phyloP scores from a whole-genome alignment of 2,113 vertebrate species.

The Cyanoderma ruficeps region DNA sequence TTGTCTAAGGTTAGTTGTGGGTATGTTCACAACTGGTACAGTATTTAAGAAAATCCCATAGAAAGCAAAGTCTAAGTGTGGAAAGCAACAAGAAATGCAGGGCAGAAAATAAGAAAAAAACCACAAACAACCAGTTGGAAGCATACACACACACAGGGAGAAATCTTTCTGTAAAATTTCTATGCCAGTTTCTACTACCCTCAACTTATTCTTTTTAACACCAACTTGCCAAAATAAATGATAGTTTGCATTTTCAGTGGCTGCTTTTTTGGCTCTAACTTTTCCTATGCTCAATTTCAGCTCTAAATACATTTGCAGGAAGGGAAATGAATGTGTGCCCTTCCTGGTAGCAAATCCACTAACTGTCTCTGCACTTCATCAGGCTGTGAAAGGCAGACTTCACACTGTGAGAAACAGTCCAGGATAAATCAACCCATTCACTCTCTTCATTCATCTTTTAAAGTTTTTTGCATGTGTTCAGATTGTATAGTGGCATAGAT shows the following conservation, averaged over 20 bases:
- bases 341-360: conserved; percentile 39
- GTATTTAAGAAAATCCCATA: background rate
- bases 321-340: conserved; percentile 2
- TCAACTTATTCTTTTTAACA: background rate
- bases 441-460: conserved; percentile 41
- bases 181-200: background rate
- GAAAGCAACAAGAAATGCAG: background rate
- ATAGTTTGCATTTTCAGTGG: background rate
- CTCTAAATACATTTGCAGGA: background rate
- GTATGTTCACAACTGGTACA: background rate
- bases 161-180: background rate
- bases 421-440: conserved; percentile 29
- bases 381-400: conserved; percentile 54
- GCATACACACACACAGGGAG: background rate
- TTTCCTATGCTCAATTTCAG: background rate
- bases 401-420: background rate
- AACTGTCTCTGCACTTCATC: conserved; percentile 38
- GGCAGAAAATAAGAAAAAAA: background rate
- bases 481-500: background rate
- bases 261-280: background rate
- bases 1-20: background rate
- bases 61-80: background rate
- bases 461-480: conserved; percentile 1
- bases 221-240: background rate
- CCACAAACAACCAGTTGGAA: background rate